These are phyloP conservation scores for Hanleya hanleyi DNA, from an alignment of 2,888 invertebrate species.

Conservation along the genomic window DNA sequence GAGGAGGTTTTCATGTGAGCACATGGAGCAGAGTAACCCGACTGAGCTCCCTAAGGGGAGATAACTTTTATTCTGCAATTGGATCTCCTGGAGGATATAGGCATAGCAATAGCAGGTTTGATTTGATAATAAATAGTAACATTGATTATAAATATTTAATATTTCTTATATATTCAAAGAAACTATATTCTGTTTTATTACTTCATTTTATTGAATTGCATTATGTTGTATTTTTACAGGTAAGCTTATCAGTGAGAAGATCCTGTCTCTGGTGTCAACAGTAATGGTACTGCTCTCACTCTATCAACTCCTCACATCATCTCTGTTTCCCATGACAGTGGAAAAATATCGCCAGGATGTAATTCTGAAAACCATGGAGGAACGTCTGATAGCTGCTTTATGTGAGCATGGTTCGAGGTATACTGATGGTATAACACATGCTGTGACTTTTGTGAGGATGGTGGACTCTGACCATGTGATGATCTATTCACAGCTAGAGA, in stretches of 20 bases:
- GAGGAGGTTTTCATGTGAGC: too few species aligned
- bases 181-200: too few species aligned
- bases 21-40: too few species aligned
- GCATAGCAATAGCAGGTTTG: too few species aligned
- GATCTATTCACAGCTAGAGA: neutral
- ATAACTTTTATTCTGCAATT: too few species aligned
- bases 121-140: too few species aligned
- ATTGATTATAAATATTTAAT: too few species aligned
- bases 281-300: neutral
- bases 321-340: neutral
- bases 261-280: conserved; percentile 25
- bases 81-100: too few species aligned
- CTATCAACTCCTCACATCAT: neutral
- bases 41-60: too few species aligned
- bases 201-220: too few species aligned
- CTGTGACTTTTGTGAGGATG: neutral
- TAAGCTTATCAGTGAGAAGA: conserved; percentile 29
- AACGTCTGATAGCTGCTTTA: neutral
- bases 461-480: neutral
- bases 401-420: neutral
- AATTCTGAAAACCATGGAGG: neutral
- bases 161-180: too few species aligned
- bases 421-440: neutral
- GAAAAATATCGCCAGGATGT: neutral
- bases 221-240: too few species aligned